Base-by-base conservation (phyloP, 2,797 vertebrate species). In the Notamacropus eugenii region DNA sequence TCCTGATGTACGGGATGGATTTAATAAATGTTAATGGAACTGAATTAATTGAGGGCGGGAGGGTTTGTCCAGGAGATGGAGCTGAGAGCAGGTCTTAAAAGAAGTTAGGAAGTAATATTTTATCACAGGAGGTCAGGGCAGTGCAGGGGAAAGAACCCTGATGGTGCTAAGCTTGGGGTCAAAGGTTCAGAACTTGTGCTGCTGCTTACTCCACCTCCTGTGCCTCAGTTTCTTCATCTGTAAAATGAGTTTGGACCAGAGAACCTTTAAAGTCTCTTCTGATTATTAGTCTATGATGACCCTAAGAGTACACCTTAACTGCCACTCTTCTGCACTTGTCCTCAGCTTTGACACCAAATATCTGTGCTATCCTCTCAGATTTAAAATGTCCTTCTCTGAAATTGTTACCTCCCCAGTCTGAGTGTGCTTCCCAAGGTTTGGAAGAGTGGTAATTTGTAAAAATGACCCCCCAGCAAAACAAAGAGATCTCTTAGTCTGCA, bases 381-480 rank as follows among this genome's bases (percentile, higher is more conserved):
- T 54, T 90, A 94, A 93, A 95, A 74, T 87, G 54, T 74, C 62
- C 52, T 40, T 93, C 92, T 94, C 74, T 40, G 74, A 82, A 46
- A 46, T 54, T 57, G 46, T 29, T 93, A 14, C 40, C 92, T n/a
- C 22, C 31, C 93, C 93, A 57, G 62, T 82, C 87, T 28, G 93
- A 94, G 24, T 12, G 59, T 46, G 90, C 19, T 10, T 92, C 57
- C 27, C 50, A 93, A 95, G 28, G 19, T 92, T 94, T 82, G 93
- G 56, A 95, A 12, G 29, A 34, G 52, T 90, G 31, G 4, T 40
- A n/a, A 13, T 58, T 96, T 95, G 94, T 94, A 57, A 94, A 91
- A 97, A 57, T 59, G 54, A 95, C 14, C 52, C 52, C 92, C 91
- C 91, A 50, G 4, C 10, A 93, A 96, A 93, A 95, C 40, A 14